Evolutionary conservation across 2,797 vertebrate species (phyloP).

Genomic region (Cercopithecus diana): DNA sequence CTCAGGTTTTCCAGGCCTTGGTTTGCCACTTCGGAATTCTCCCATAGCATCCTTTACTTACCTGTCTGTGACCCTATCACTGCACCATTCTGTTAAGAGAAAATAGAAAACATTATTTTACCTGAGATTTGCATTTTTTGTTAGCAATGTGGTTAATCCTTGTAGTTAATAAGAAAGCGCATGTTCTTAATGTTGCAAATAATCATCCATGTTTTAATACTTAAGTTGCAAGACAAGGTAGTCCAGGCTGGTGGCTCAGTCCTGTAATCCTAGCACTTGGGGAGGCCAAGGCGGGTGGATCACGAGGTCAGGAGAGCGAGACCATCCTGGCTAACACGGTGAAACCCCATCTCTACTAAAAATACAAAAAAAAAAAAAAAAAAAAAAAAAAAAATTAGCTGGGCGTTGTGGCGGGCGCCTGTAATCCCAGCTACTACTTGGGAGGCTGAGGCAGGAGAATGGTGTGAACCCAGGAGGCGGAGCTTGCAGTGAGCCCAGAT

Average conservation of each 20-base stretch:
- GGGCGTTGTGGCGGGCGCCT: rapidly evolving
- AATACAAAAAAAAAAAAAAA: too few relatives aligned
- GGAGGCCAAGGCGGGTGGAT: too few relatives aligned
- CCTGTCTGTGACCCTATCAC: background rate
- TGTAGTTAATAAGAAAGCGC: background rate
- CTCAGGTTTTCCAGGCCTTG: background rate
- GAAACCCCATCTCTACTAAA: too few relatives aligned
- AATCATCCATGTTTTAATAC: background rate
- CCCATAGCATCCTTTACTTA: background rate
- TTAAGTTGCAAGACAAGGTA: background rate
- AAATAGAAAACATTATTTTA: background rate
- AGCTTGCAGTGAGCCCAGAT: too few relatives aligned
- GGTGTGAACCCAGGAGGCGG: too few relatives aligned
- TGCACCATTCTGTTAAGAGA: background rate
- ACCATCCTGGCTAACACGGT: too few relatives aligned
- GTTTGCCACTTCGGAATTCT: background rate
- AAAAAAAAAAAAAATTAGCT: too few relatives aligned
- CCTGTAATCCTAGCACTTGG: too few relatives aligned
- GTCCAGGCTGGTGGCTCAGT: too few relatives aligned
- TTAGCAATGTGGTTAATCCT: background rate
- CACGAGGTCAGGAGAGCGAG: too few relatives aligned
- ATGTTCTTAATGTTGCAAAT: background rate
- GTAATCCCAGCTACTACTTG: too few relatives aligned
- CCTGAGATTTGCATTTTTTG: background rate
- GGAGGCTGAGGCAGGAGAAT: too few relatives aligned